Conservation (phyloP, 2,797 vertebrate genomes). For the Potorous gilbertii region DNA sequence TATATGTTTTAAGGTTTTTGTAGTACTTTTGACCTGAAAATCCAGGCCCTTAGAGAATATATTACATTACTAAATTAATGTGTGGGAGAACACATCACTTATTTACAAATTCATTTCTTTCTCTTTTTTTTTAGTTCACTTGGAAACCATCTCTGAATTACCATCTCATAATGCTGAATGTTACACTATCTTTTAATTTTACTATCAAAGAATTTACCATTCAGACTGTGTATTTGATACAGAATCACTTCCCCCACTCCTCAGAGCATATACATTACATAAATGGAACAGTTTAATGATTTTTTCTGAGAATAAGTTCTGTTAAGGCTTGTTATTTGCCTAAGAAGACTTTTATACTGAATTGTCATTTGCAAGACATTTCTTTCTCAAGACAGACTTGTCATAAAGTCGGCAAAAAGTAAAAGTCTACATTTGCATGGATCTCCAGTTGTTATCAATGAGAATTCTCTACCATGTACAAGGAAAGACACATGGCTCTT, state of each 20-base stretch:
- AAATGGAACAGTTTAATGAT: not conserved
- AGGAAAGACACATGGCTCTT: slow-evolving; percentile 30
- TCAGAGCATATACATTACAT: not conserved
- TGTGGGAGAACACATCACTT: not conserved
- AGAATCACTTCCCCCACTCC: not conserved
- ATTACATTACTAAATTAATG: not conserved
- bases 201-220: slow-evolving; percentile 19
- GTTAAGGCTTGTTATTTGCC: not conserved
- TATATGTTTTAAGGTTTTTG: not conserved
- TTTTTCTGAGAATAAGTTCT: not conserved
- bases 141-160: slow-evolving; percentile 44
- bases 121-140: slow-evolving; percentile 37
- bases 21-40: not conserved
- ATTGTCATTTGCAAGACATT: not conserved
- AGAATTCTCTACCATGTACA: slow-evolving; percentile 15
- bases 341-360: slow-evolving; percentile 33
- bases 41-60: not conserved
- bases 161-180: slow-evolving; percentile 20
- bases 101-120: not conserved
- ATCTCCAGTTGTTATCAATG: slow-evolving; percentile 18
- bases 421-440: slow-evolving; percentile 5
- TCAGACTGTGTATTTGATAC: not conserved
- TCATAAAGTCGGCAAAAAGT: slow-evolving; percentile 34
- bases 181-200: slow-evolving; percentile 28
- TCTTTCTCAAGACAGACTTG: slow-evolving; percentile 6